Evolutionary conservation across 2,113 vertebrate genomes (phyloP).

Genomic region (Sarotherodon lohbergeri): DNA sequence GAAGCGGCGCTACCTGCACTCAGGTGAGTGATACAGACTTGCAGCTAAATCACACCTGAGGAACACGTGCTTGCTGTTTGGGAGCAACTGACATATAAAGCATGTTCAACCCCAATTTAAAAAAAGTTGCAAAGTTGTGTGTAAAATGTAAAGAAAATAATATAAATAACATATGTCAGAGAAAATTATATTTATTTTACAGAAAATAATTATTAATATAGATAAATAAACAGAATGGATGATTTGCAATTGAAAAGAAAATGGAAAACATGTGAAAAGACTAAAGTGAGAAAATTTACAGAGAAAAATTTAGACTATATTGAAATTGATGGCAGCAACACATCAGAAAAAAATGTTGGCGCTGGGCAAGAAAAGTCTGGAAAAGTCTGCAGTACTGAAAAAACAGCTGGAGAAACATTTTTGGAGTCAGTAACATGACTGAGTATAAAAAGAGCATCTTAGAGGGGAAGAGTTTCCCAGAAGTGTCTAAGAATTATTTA

Average conservation of each 20-base stretch:
- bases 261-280: not conserved
- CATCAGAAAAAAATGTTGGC: not conserved
- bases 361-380: not conserved
- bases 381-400: not conserved
- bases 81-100: not conserved
- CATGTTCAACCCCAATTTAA: not conserved
- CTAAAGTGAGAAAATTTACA: not conserved
- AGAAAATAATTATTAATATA: not conserved
- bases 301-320: not conserved
- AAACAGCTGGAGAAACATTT: not conserved
- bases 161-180: not conserved
- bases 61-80: not conserved
- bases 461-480: not conserved
- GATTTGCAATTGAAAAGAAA: not conserved
- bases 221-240: not conserved
- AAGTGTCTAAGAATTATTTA: not conserved
- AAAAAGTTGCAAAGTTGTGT: not conserved
- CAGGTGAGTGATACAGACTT: slow-evolving; percentile 40
- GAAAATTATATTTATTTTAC: not conserved
- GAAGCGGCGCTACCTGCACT: slow-evolving; percentile 10
- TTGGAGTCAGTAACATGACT: not conserved
- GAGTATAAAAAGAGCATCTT: not conserved
- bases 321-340: not conserved
- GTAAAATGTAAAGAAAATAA: not conserved
- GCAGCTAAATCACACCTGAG: not conserved